Base-by-base conservation (phyloP, 2,888 invertebrate species). In the Synanthedon andrenaeformis region DNA sequence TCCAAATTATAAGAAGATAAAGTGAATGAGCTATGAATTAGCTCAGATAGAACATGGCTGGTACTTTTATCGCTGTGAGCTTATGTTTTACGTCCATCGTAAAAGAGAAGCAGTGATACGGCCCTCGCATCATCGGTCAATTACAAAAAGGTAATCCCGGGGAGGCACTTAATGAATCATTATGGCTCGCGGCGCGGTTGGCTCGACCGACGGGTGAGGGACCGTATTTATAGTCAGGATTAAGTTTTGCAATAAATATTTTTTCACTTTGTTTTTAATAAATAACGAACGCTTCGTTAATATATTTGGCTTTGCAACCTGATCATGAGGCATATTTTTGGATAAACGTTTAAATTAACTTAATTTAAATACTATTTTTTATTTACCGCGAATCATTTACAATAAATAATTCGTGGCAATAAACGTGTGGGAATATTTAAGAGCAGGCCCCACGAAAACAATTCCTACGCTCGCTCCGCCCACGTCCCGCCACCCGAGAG, bases 151-250 rank as follows among this genome's bases (percentile, higher is more conserved):
- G 82, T 82, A 84, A 85, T 85, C 84, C 84, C 81, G 72, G 72
- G 76, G 81, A 83, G 84, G 85, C 83, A 83, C 81, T 86, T 86
- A 86, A 86, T 86, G 85, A 86, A 84, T 86, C 85, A 86, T 86
- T 86, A 86, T 76, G 75, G 75, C 74, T 69, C 69, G 69, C 73
- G 76, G 78, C 76, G 69, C 61, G 63, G 65, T 65, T 66, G 62
- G 65, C 67, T 64, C 75, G 74, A 67, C 72, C 75, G 74, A 67
- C 72, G 75, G 72, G 68, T 74, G 77, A 81, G 62, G 67, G 52
- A 55, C 67, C 60, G 62, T 65, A 85, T 82, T 76, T 76, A 82
- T 85, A 84, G 83, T 71, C 72, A 42, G 58, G 65, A 54, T 61
- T 52, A 52, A 53, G 50, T 54, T 54, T 55, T 13, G 74, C 81